Base-by-base conservation (phyloP, 2,888 invertebrate genomes). In the Aradus depressus region DNA sequence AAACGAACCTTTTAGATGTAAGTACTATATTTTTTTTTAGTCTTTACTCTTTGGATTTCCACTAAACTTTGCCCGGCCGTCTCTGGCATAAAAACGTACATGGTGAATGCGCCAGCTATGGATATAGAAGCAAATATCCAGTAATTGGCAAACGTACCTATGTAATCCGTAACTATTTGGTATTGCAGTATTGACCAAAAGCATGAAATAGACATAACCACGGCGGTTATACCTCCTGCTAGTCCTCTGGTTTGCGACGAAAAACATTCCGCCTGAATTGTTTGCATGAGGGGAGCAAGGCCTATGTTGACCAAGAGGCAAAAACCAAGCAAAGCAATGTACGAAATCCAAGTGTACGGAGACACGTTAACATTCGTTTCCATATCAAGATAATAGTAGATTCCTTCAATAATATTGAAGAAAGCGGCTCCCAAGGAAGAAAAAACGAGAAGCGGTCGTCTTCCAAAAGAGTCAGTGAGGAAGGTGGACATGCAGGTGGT, bases 11-110 rank as follows among this genome's bases (percentile, higher is more conserved):
- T 34, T 16, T 16, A 31, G 31, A 10, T 8, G 31, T 10, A 31
- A 31, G 31, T 12, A 10, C 31, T 31, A 31, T 31, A 34, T 34
- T 34, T 18, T 34, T 4, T 14, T 34, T 39, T 39, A 14, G 18
- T 21, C 16, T 3, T 18, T 19, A n/a, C 32, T 51, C 52, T 48
- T 32, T 81, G 81, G 61, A 82, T 81, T 61, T 77, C 75, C 37
- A 77, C 72, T 62, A 82, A 72, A 4, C 79, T 79, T 62, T 79
- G 80, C 51, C 80, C 79, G 63, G 79, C 81, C 1, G 82, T 81
- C 66, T 82, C 82, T 2, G 81, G 81, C 19, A 51, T 41, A 10
- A 43, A 44, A 8, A 51, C 22, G 28, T 53, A 53, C n/a, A 57
- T 44, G 4, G 53, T 38, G n/a, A 48, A 28, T 18, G 44, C 28